Percentiles rank a stretch among this genome's conserved stretches.
Evolutionary conservation across 1,140 invertebrate species (phyloP).

Genomic region (Ceratitis capitata): DNA sequence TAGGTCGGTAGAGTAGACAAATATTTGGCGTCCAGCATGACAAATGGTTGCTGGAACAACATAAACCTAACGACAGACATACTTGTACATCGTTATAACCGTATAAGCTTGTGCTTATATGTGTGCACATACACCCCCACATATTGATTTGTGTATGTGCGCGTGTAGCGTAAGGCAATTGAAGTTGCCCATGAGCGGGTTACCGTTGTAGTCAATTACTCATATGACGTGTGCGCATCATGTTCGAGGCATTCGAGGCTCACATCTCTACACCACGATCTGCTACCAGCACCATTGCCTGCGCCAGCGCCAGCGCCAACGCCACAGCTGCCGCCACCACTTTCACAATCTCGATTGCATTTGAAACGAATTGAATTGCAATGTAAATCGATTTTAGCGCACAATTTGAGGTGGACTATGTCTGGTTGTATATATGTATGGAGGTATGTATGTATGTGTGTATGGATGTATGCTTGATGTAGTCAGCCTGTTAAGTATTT

Average conservation of each 20-base stretch:
- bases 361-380: not conserved
- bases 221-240: not conserved
- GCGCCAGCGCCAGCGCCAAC: too few relatives aligned
- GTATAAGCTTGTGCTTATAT: not conserved
- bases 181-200: not conserved
- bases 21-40: conserved; percentile 27
- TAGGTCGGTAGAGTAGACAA: conserved; percentile 7
- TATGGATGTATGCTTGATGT: not conserved
- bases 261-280: not conserved
- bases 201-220: conserved; percentile 32
- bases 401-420: conserved; percentile 15
- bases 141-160: not conserved
- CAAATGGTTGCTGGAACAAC: not conserved
- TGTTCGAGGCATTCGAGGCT: not conserved
- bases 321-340: too few relatives aligned
- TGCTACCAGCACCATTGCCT: too few relatives aligned
- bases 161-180: not conserved
- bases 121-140: too few relatives aligned
- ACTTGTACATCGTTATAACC: not conserved
- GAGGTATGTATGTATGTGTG: not conserved
- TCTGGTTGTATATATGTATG: too few relatives aligned
- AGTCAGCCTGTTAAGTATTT: not conserved
- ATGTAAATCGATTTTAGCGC: conserved; percentile 28
- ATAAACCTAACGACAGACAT: not conserved
- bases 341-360: too few relatives aligned